Evolutionary conservation across 2,113 vertebrate species (phyloP).

Genomic region (chimpanzee (Pan troglodytes)): DNA sequence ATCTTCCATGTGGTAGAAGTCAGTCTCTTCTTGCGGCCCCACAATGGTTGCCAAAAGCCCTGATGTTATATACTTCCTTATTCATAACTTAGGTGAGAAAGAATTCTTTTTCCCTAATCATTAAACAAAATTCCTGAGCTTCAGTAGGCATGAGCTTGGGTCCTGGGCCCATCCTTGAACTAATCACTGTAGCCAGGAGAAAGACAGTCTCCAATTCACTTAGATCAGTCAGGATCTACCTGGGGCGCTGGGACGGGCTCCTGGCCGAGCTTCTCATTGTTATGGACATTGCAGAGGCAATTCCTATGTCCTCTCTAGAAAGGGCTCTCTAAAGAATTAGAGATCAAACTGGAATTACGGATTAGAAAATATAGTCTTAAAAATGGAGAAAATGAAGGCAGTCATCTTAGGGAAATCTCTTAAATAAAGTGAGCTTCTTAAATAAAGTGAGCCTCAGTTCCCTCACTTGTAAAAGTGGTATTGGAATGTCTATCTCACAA

Average conservation of each 20-base stretch:
- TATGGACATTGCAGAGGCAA: not conserved
- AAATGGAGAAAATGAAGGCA: not conserved
- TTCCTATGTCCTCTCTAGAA: not conserved
- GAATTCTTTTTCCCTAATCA: not conserved
- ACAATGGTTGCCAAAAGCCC: not conserved
- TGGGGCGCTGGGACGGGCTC: not conserved
- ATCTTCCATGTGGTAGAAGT: not conserved
- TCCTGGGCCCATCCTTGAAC: not conserved
- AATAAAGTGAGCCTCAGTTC: not conserved
- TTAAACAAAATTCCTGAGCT: not conserved
- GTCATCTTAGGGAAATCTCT: not conserved
- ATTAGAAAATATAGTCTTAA: not conserved
- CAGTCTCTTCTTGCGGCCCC: not conserved
- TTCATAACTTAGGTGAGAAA: not conserved
- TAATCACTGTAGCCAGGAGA: not conserved
- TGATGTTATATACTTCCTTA: not conserved
- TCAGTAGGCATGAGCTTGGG: not conserved
- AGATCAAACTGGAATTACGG: not conserved
- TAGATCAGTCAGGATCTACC: not conserved
- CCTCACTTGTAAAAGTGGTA: not conserved
- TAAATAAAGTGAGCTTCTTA: not conserved
- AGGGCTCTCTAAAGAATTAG: not conserved
- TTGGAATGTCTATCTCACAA: not conserved
- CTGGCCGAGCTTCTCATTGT: not conserved
- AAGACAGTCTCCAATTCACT: not conserved